Evolutionary conservation across 2,888 invertebrate species (phyloP), one percentile per base, ranked within the genome.

Genomic region (Caenorhabditis sp.): DNA sequence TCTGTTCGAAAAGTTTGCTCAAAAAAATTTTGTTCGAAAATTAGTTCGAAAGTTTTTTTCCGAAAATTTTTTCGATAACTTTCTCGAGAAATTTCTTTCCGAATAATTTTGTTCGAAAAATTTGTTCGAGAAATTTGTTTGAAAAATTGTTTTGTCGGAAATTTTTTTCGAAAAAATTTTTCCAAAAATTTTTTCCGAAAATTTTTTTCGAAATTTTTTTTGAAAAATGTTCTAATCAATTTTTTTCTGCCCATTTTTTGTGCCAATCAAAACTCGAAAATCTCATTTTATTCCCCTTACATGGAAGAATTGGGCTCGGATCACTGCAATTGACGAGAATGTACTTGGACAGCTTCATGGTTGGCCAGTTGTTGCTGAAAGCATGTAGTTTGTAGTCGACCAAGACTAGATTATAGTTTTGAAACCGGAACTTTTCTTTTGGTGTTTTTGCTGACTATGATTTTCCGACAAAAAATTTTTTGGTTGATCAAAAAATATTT

Each of bases 341-440:
- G 14, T 58, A 19, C 49, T 76, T 75, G 12, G 81, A 82, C 0
- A 82, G 41, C 49, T 76, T 76, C 81, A 82, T 82, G 14, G 81
- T 82, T 58, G 81, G 81, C 81, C 81, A 82, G 38, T 82, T 75
- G 58, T 82, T 82, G 51, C 81, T 82, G 68, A 51, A 80, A 80
- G 1, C 14, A 6, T 19, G n/a, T 47, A 19, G n/a, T 47, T 47
- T n/a, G 47, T 19, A 47, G 47, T 19, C 1, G 10, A 16, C 7
- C 1, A 44, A 5, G 44, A 44, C 47, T 47, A 47, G 47, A 47
- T 19, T 47, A n/a, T 47, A 47, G 19, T n/a, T 19, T 19, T 8
- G 16, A 1, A 1, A 31, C 59, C 28, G 28, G 26, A 28, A 54
- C n/a, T n/a, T n/a, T n/a, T n/a, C 22, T 54, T 8, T 58, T n/a